Evolutionary conservation across 2,888 invertebrate genomes (phyloP), one percentile per base, ranked within the genome.

Genomic region (Azorinus chamasolen): DNA sequence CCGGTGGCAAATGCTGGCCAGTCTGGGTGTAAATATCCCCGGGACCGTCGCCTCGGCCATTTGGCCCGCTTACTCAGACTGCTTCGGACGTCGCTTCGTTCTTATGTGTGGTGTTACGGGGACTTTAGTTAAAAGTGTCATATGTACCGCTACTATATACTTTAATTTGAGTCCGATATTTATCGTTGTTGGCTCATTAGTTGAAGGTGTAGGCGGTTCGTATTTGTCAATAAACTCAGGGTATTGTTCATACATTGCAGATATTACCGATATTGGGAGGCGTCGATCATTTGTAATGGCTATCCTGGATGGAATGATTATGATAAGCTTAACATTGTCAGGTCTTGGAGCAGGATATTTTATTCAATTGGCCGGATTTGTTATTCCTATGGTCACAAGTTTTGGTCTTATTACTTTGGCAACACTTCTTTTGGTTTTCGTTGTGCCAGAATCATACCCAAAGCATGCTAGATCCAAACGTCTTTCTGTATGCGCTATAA

Each of bases 31-130:
- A 1, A 54, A 61, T 27, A 27, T 79, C 16, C 79, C 77, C 2
- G 57, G 39, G 0, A 22, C 71, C 3, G 10, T 83, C 10, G 51
- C 54, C 18, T 27, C 50, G 12, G n/a, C 62, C 0, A 32, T 79
- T 16, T 18, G 77, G 3, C 74, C 79, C 16, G 70, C 84, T 6
- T 72, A 64, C 43, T 82, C 87, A 10, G 82, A 78, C 51, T 46
- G 48, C 10, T 20, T 84, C 10, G 84, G 85, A 14, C 64, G 87
- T 0, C 80, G 74, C 53, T 61, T 83, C 25, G 32, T 85, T n/a
- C 66, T 84, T 46, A 50, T 84, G 1, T 4, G 76, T 1, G 71
- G 66, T 8, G 57, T 69, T 4, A 25, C 61, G 0, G 77, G 84
- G 2, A 59, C 62, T 27, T 39, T 79, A 1, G 8, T 84, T 10